Conservation (phyloP, 2,113 vertebrate species). For the Pelmatolapia mariae region DNA sequence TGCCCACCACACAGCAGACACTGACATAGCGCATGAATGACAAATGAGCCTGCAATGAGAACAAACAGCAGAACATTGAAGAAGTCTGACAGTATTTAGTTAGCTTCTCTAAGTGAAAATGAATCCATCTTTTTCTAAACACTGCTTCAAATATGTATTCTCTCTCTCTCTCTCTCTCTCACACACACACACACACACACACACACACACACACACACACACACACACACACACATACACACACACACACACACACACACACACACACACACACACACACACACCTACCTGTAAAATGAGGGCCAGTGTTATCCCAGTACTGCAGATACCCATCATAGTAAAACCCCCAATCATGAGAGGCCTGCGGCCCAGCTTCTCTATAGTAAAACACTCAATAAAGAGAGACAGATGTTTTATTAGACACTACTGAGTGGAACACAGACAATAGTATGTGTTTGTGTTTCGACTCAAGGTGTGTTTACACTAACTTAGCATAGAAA, state of each 20-base stretch:
- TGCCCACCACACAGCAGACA: constrained; percentile 82
- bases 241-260: not conserved
- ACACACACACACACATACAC: too few relatives aligned
- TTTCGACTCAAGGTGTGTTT: not conserved
- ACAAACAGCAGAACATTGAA: not conserved
- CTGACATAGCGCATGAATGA: constrained; percentile 81
- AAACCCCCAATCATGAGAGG: constrained; percentile 84
- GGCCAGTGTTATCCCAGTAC: constrained; percentile 78
- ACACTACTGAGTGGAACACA: not conserved
- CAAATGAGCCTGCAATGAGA: constrained; percentile 59
- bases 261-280: not conserved
- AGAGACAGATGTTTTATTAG: not conserved
- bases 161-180: not conserved
- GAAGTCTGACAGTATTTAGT: not conserved
- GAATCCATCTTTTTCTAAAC: too few relatives aligned
- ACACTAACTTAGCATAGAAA: not conserved
- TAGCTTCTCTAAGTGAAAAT: not conserved
- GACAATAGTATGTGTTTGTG: not conserved
- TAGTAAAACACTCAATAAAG: constrained; percentile 79
- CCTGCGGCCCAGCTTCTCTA: constrained; percentile 83
- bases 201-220: too few relatives aligned
- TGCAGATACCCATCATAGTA: constrained; percentile 82
- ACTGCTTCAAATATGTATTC: not conserved
- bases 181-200: too few relatives aligned
- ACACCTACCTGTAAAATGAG: constrained; percentile 78